A percentile compares a stretch with the other conserved stretches of the same genome.
Conservation (phyloP, 2,113 vertebrate species). For the Spilogale gracilis region DNA sequence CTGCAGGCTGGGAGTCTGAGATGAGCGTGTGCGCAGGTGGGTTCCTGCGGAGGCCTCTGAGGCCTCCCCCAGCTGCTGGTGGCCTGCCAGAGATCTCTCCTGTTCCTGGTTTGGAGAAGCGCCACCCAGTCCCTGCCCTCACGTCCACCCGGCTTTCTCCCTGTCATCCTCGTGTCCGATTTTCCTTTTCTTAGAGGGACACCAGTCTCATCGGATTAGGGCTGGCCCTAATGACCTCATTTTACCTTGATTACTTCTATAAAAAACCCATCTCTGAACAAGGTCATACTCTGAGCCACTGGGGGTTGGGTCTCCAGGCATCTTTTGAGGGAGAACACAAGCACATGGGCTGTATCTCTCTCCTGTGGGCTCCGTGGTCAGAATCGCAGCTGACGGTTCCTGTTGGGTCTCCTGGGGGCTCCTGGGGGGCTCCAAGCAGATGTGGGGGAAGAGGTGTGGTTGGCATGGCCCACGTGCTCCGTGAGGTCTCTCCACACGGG, state of each 20-base stretch:
- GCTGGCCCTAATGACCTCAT: background rate
- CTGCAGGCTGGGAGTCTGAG: background rate
- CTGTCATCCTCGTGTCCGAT: background rate
- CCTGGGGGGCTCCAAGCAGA: background rate
- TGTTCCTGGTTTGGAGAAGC: rapidly evolving
- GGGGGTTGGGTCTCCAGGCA: background rate
- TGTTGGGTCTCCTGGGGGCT: background rate
- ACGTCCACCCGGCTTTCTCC: rapidly evolving
- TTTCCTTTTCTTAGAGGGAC: background rate
- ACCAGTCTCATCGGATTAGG: rapidly evolving
- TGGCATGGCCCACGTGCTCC: background rate
- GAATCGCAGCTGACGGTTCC: rapidly evolving
- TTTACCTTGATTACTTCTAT: background rate
- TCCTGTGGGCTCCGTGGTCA: background rate
- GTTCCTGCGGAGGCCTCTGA: background rate
- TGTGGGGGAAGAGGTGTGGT: no score
- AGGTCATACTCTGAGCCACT: background rate
- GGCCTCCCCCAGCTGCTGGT: rapidly evolving
- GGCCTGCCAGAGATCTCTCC: rapidly evolving
- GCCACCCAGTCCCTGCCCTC: background rate
- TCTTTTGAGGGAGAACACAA: background rate
- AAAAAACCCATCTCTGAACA: background rate
- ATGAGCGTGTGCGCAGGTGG: no score
- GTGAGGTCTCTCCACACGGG: rapidly evolving
- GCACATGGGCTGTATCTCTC: background rate